Evolutionary conservation across 2,888 invertebrate genomes (phyloP).

Genomic region (Mythimna lalbum): DNA sequence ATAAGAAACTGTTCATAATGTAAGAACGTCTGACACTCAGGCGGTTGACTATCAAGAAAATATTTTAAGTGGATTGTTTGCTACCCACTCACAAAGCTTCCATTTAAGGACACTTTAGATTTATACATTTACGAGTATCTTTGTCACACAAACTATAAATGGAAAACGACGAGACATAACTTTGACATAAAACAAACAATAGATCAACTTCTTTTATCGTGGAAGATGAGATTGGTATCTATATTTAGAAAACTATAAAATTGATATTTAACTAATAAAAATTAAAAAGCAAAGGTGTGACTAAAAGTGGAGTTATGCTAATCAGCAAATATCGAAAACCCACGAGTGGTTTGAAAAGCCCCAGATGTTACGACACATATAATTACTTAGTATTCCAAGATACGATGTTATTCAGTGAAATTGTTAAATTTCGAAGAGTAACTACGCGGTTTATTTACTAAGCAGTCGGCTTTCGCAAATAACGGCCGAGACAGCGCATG

Average conservation of each 20-base stretch:
- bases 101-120: slow-evolving; percentile 38
- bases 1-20: neutral
- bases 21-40: slow-evolving; percentile 4
- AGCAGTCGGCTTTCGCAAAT: slow-evolving; percentile 83
- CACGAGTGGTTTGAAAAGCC: slow-evolving; percentile 45
- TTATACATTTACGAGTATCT: slow-evolving; percentile 36
- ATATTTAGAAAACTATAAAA: neutral
- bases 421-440: slow-evolving; percentile 83
- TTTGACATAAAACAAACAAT: slow-evolving; percentile 6
- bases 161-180: neutral
- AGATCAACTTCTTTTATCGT: neutral
- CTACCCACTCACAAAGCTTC: slow-evolving; percentile 23
- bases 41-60: slow-evolving; percentile 17
- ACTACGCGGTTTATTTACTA: slow-evolving; percentile 80
- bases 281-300: neutral
- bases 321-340: slow-evolving; percentile 36
- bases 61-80: slow-evolving; percentile 42
- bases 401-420: slow-evolving; percentile 82
- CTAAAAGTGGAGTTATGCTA: slow-evolving; percentile 7
- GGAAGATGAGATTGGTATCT: neutral
- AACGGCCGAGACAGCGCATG: slow-evolving; percentile 76
- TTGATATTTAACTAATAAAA: slow-evolving; percentile 1
- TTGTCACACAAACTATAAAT: slow-evolving; percentile 24
- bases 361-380: slow-evolving; percentile 62
- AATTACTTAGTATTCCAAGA: slow-evolving; percentile 78